Evolutionary conservation across 2,797 vertebrate genomes (phyloP), one percentile per base, ranked within the genome.

Genomic region (Microchirus variegatus): DNA sequence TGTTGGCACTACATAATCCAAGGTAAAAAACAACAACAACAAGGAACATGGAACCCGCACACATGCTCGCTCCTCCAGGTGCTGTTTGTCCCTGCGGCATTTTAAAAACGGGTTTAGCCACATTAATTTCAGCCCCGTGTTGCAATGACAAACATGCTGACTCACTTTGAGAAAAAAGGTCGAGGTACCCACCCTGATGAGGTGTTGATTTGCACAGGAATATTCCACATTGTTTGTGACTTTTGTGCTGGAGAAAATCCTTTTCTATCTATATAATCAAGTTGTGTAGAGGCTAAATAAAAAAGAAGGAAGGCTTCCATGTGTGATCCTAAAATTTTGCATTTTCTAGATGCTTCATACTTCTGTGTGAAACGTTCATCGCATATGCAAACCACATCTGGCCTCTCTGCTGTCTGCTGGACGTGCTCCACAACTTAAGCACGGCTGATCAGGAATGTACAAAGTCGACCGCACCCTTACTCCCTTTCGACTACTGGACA

Each of bases 381-480:
- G 41, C 56, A 59, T 57, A 74, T 64, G 57, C 57, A 66, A 61
- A 75, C 50, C 78, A 85, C 85, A 85, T 89, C 84, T 90, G 87
- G 81, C 58, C 67, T 62, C 73, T 79, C n/a, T n/a, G n/a, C n/a
- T 80, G 87, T 88, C 77, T 63, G 61, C 75, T 60, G 70, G 66
- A 71, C 80, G 57, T 40, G 61, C 70, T 73, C 67, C 73, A 81
- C 40, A 48, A 46, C 75, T 90, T 77, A 84, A 84, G 83, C 82
- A 78, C 78, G 84, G 85, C 81, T 66, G 82, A 90, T 93, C 83
- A 81, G 90, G 91, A 91, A 92, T 92, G 87, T 58, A 70, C 45
- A 51, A 59, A 67, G 59, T 40, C 17, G 69, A 72, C 86, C 87
- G 70, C 87, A 82, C 90, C 89, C 88, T 80, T 67, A 72, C 81